Conservation (phyloP, 2,113 vertebrate genomes). For the Oxyura jamaicensis region DNA sequence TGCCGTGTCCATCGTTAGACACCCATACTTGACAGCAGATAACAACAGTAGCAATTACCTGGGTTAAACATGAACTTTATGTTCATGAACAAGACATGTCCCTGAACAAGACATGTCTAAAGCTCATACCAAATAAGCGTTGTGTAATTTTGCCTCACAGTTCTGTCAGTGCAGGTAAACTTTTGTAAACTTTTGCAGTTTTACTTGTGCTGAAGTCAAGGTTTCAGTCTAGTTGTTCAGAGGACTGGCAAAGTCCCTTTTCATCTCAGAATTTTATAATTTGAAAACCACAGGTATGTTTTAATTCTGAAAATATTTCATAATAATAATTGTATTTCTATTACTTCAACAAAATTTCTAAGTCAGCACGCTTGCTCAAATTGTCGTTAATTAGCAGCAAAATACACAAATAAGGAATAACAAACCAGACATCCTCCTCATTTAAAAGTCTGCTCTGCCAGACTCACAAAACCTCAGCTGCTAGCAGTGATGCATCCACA, state of each 20-base stretch:
- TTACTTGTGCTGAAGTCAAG: not conserved
- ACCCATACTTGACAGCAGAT: not conserved
- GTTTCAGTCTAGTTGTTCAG: not conserved
- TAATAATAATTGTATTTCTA: not conserved
- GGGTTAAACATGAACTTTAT: fast-evolving
- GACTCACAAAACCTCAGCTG: not conserved
- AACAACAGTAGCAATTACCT: not conserved
- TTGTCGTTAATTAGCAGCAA: not conserved
- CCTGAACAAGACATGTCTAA: no score
- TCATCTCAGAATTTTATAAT: not conserved
- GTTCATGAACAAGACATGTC: no score
- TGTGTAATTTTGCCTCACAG: not conserved
- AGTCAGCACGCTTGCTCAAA: not conserved
- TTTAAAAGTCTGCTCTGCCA: not conserved
- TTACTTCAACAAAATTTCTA: not conserved
- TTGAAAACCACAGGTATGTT: not conserved
- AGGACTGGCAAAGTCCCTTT: not conserved
- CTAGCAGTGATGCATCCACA: not conserved
- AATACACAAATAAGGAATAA: not conserved
- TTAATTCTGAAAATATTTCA: not conserved
- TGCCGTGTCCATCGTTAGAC: not conserved
- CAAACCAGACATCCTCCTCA: not conserved
- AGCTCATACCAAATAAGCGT: not conserved
- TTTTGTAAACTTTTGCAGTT: not conserved
- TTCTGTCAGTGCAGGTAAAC: not conserved